Percentiles rank a stretch among this genome's conserved stretches.
Evolutionary conservation across 2,888 invertebrate genomes (phyloP).

Genomic region (Eristalis pertinax): DNA sequence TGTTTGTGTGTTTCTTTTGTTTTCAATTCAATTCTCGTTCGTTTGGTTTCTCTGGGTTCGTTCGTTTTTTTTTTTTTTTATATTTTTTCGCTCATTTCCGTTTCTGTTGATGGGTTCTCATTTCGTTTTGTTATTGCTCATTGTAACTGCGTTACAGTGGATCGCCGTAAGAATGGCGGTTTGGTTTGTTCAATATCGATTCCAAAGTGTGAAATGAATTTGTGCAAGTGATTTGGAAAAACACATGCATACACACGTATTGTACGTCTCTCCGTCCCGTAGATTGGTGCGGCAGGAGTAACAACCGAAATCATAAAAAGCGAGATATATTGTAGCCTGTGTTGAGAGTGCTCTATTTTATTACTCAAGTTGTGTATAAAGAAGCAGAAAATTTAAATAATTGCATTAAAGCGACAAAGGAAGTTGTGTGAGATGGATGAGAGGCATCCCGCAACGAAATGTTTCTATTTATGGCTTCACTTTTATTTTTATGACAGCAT

Average conservation of each 20-base stretch:
- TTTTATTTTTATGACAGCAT: slow-evolving; percentile 17
- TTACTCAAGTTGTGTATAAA: slow-evolving; percentile 17
- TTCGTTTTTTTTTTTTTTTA: slow-evolving; percentile 26
- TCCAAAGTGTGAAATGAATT: slow-evolving; percentile 49
- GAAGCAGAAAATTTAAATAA: slow-evolving; percentile 13
- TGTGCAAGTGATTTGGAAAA: slow-evolving; percentile 35
- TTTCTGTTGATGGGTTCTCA: slow-evolving; percentile 59
- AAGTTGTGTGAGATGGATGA: not conserved
- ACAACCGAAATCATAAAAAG: slow-evolving; percentile 15
- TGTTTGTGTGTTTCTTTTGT: no score
- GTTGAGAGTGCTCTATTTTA: slow-evolving; percentile 8
- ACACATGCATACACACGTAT: not conserved
- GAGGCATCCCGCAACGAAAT: not conserved
- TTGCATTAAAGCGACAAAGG: slow-evolving; percentile 26
- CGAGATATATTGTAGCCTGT: not conserved
- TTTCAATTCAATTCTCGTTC: slow-evolving; percentile 19
- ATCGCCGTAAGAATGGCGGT: not conserved
- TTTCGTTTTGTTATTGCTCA: slow-evolving; percentile 51
- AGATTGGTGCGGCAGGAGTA: not conserved
- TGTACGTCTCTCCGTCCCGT: no score
- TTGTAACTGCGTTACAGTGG: slow-evolving; percentile 30
- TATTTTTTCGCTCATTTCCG: slow-evolving; percentile 64
- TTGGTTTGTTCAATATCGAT: slow-evolving; percentile 24
- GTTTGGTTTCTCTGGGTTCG: slow-evolving; percentile 15
- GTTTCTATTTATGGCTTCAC: slow-evolving; percentile 4